Conservation (phyloP, 2,797 vertebrate genomes). For the Notolabrus celidotus region DNA sequence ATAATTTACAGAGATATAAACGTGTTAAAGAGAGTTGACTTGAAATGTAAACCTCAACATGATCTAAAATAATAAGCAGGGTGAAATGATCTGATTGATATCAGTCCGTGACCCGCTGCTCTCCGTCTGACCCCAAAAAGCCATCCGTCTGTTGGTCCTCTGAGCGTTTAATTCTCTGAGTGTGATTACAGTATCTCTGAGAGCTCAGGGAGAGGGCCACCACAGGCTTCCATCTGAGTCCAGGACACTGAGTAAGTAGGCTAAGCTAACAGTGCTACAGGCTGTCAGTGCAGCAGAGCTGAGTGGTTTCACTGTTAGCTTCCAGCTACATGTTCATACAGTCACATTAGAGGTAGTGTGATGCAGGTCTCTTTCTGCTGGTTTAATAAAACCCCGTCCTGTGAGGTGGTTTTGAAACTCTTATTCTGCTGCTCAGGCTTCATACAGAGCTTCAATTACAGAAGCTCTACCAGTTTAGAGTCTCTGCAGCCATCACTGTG, state of each 20-base stretch:
- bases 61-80: too few relatives aligned
- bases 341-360: neutral
- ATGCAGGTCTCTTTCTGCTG: constrained; percentile 1
- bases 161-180: too few relatives aligned
- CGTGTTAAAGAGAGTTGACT: too few relatives aligned
- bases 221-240: constrained; percentile 34
- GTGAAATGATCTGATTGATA: too few relatives aligned
- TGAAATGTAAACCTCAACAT: too few relatives aligned
- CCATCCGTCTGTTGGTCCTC: too few relatives aligned
- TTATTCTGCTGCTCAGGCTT: constrained; percentile 17
- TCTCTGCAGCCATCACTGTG: too few relatives aligned
- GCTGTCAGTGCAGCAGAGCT: neutral
- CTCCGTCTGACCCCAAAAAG: too few relatives aligned
- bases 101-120: too few relatives aligned
- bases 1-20: too few relatives aligned
- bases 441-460: constrained; percentile 19
- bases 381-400: constrained; percentile 3
- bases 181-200: constrained; percentile 26
- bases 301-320: constrained; percentile 26
- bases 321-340: constrained; percentile 8
- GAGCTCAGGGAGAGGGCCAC: constrained; percentile 41
- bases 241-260: constrained; percentile 50
- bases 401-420: constrained; percentile 13
- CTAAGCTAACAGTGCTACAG: constrained; percentile 26
- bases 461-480: constrained; percentile 27